Percentiles rank a stretch among this genome's conserved stretches.
Conservation (phyloP, 2,888 invertebrate genomes). For the Notodromas monacha region DNA sequence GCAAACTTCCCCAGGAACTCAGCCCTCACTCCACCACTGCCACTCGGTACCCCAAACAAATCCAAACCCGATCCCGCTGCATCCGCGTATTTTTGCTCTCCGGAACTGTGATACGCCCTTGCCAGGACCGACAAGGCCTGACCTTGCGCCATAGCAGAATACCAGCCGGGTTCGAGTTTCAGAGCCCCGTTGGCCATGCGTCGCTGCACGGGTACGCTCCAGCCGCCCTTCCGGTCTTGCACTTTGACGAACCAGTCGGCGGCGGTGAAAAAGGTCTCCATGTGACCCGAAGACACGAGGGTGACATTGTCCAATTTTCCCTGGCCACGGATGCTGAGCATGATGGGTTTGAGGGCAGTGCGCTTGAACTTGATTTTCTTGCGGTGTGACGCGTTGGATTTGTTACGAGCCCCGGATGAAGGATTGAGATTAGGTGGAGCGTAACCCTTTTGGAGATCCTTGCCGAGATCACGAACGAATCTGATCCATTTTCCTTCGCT, state of each 20-base stretch:
- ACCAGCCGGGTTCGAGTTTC: constrained; percentile 58
- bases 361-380: constrained; percentile 23
- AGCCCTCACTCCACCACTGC: constrained; percentile 47
- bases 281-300: constrained; percentile 46
- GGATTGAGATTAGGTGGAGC: constrained; percentile 9
- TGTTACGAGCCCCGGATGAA: too few species aligned
- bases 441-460: constrained; percentile 69
- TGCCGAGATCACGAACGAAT: constrained; percentile 50
- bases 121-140: constrained; percentile 29
- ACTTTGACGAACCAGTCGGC: constrained; percentile 64
- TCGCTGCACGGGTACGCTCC: constrained; percentile 59
- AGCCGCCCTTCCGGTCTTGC: constrained; percentile 63
- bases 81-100: constrained; percentile 31
- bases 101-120: constrained; percentile 53
- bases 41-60: constrained; percentile 36
- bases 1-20: constrained; percentile 48
- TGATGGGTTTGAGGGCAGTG: constrained; percentile 33
- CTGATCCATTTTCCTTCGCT: constrained; percentile 45
- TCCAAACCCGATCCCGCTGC: constrained; percentile 46
- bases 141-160: constrained; percentile 95
- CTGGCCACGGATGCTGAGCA: constrained; percentile 30
- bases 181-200: constrained; percentile 36
- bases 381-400: constrained; percentile 5
- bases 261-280: constrained; percentile 62
- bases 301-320: constrained; percentile 44